Percentiles rank a stretch among this genome's conserved stretches.
Conservation (phyloP, 2,888 invertebrate species). For the Leptothorax acervorum region DNA sequence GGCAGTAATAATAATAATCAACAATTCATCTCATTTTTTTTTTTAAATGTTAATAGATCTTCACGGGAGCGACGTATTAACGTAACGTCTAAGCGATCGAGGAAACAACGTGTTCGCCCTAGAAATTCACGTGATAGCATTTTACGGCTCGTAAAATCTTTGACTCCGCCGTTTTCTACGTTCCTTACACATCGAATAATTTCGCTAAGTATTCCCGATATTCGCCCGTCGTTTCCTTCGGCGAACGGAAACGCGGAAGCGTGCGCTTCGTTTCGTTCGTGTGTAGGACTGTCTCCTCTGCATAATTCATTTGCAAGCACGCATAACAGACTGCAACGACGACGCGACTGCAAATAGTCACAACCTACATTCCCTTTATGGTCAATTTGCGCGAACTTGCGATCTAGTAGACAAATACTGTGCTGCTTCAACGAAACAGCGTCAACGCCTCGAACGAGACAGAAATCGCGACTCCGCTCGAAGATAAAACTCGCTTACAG, state of each 20-base stretch:
- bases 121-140: conserved; percentile 61
- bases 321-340: conserved; percentile 33
- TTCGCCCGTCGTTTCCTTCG: not conserved
- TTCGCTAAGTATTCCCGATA: conserved; percentile 52
- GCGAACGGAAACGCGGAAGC: conserved; percentile 1
- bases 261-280: conserved; percentile 4
- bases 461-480: not conserved
- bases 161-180: conserved; percentile 29
- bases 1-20: conserved; percentile 79
- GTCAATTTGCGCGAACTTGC: conserved; percentile 28
- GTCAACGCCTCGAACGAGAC: not conserved
- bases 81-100: conserved; percentile 69
- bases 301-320: conserved; percentile 24
- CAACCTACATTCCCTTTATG: conserved; percentile 48
- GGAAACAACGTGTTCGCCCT: conserved; percentile 70
- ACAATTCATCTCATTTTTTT: conserved; percentile 66
- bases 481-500: not conserved
- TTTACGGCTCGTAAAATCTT: conserved; percentile 58
- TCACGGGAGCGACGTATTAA: conserved; percentile 60
- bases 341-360: conserved; percentile 49
- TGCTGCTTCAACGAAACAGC: not conserved
- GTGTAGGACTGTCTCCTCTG: not conserved
- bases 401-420: conserved; percentile 27
- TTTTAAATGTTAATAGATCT: conserved; percentile 61
- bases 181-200: conserved; percentile 58